Evolutionary conservation across 2,888 invertebrate species (phyloP), one percentile per base, ranked within the genome.

Genomic region (Drosophila atripex): DNA sequence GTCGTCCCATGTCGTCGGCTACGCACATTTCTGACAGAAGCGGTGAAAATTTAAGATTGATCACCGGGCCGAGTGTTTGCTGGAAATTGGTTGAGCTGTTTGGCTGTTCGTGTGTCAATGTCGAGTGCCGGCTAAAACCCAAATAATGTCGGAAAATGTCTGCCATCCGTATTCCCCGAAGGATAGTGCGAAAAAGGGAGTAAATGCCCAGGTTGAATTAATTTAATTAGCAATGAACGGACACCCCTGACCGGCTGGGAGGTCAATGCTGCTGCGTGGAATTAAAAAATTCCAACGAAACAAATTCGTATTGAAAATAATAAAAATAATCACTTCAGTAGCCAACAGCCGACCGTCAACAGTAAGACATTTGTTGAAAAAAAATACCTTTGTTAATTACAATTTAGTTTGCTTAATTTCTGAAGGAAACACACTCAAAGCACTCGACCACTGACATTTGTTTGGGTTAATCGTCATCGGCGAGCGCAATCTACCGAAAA

Each of bases 21-120:
- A 78, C 79, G 86, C 76, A 80, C 76, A 86, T 65, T 88, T 89
- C 89, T 91, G 91, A 91, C 90, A 91, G 89, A 87, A 89, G 89
- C 90, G 91, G 91, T 90, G 91, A 91, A 91, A 91, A 91, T 91
- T 90, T 88, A 89, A 91, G 91, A 91, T 91, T 91, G 91, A 91
- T 91, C 91, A 90, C 90, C 85, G 72, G 73, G 50, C 75, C 76
- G 85, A 88, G 88, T 82, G 86, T 87, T 80, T 76, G 63, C 64
- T 56, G 56, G 70, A 79, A 83, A 82, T 82, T 86, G 71, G 64
- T 65, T 73, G 73, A 71, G 25, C 61, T 60, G 71, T 66, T 68
- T 75, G 63, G 69, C 23, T 54, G 56, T 49, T 50, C 56, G 25
- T 64, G 66, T 63, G 51, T 23, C 21, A 60, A 39, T 60, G 68